phyloP scores from a whole-genome alignment of 2,888 invertebrate genomes.

The Sycophila texana region DNA sequence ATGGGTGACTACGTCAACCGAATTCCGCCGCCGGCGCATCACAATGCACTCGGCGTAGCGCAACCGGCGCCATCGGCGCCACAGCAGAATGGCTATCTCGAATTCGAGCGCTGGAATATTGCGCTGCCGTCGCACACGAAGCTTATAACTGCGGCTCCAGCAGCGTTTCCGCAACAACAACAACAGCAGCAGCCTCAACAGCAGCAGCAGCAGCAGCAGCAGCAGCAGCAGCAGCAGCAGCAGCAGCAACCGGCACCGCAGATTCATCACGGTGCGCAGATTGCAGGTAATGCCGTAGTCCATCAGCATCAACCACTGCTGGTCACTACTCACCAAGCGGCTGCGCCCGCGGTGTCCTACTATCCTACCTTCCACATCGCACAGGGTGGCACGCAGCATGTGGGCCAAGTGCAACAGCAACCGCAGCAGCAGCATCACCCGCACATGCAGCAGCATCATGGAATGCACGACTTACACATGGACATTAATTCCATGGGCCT shows the following conservation, averaged over 20 bases:
- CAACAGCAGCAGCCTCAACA: slow-evolving; percentile 53
- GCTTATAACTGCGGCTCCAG: slow-evolving; percentile 57
- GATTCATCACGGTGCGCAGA: slow-evolving; percentile 18
- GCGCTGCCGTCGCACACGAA: slow-evolving; percentile 75
- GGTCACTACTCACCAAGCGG: slow-evolving; percentile 80
- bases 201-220: slow-evolving; percentile 50
- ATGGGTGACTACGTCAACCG: slow-evolving; percentile 77
- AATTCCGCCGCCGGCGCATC: slow-evolving; percentile 85
- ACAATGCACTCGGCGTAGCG: slow-evolving; percentile 76
- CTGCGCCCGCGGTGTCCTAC: slow-evolving; percentile 81
- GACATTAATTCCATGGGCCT: slow-evolving; percentile 78
- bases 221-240: slow-evolving; percentile 12
- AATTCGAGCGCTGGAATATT: slow-evolving; percentile 89
- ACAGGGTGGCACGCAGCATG: slow-evolving; percentile 57
- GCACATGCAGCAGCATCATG: slow-evolving; percentile 77
- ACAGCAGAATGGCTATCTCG: slow-evolving; percentile 84
- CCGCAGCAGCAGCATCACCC: not conserved
- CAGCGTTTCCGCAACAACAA: slow-evolving; percentile 11
- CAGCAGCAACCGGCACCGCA: slow-evolving; percentile 50
- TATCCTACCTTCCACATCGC: slow-evolving; percentile 85
- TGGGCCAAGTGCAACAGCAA: slow-evolving; percentile 24
- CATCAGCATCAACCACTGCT: slow-evolving; percentile 83
- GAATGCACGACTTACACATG: slow-evolving; percentile 75
- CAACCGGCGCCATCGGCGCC: slow-evolving; percentile 80
- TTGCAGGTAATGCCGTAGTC: slow-evolving; percentile 8